Evolutionary conservation across 2,888 invertebrate genomes (phyloP).

Genomic region (Phyto melanocephala): DNA sequence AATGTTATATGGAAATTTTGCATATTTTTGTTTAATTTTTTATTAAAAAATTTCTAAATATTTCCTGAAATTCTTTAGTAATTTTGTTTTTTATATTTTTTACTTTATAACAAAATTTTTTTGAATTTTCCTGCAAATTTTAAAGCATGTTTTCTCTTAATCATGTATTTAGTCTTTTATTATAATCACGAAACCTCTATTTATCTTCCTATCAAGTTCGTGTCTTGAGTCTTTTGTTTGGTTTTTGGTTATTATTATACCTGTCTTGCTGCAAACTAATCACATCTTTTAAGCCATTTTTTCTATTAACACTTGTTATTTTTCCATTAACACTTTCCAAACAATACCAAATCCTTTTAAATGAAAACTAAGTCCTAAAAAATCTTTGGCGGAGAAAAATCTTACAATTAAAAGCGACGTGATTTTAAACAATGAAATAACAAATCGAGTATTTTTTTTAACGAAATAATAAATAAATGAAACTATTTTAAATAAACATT

Average conservation of each 20-base stretch:
- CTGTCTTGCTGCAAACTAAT: background rate
- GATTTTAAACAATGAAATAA: constrained; percentile 29
- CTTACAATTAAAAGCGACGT: constrained; percentile 32
- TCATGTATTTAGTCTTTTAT: too few relatives aligned
- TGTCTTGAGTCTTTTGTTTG: constrained; percentile 22
- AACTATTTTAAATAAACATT: constrained; percentile 60
- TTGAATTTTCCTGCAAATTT: too few relatives aligned
- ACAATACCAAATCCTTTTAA: constrained; percentile 5
- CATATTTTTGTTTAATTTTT: too few relatives aligned
- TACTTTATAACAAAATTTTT: too few relatives aligned
- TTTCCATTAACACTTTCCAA: constrained; percentile 57
- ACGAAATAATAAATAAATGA: constrained; percentile 41
- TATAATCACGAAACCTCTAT: too few relatives aligned
- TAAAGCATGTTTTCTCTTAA: too few relatives aligned
- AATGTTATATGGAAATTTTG: too few relatives aligned
- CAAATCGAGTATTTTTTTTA: constrained; percentile 17
- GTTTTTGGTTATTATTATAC: background rate
- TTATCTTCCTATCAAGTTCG: background rate
- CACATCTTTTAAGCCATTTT: background rate
- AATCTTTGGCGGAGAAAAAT: background rate
- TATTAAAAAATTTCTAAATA: too few relatives aligned
- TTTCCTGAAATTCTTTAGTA: too few relatives aligned
- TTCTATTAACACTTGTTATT: constrained; percentile 57
- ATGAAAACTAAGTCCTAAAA: background rate
- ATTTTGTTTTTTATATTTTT: too few relatives aligned